These are phyloP conservation scores for Acheta domesticus DNA, from an alignment of 2,888 invertebrate species.

Conservation along the genomic window DNA sequence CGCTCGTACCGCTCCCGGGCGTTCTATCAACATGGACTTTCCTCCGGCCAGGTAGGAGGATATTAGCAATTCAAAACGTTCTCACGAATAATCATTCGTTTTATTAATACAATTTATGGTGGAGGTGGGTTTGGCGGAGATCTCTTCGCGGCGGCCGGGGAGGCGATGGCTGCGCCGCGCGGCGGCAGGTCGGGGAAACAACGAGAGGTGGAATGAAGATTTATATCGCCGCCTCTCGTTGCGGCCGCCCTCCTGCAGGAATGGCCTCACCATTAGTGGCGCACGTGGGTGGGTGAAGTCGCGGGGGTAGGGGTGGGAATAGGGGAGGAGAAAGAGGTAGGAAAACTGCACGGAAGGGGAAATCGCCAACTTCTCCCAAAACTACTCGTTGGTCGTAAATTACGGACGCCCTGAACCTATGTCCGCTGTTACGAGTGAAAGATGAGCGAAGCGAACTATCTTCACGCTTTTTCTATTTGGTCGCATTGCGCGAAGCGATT, in stretches of 20 bases:
- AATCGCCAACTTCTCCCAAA: not conserved
- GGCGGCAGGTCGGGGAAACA: not conserved
- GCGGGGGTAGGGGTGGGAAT: not conserved
- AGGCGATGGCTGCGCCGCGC: not conserved
- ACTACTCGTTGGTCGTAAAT: conserved; percentile 1
- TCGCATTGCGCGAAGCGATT: not conserved
- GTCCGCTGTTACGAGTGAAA: conserved; percentile 4
- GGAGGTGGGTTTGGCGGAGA: not conserved
- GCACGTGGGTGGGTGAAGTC: not conserved
- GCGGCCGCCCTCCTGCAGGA: not conserved
- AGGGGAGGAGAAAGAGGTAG: not conserved
- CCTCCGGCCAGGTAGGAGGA: not conserved
- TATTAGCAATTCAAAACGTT: conserved; percentile 18
- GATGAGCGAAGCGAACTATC: conserved; percentile 8
- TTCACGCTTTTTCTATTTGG: not conserved
- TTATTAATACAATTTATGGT: conserved; percentile 4
- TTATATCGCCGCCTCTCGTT: not conserved
- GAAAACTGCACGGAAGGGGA: conserved; percentile 3
- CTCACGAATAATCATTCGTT: not conserved
- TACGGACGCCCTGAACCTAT: not conserved
- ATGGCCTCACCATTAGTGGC: not conserved
- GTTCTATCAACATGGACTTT: conserved; percentile 9
- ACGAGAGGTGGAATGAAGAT: conserved; percentile 18
- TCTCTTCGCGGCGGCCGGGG: not conserved
- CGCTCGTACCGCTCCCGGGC: not conserved